Conservation (phyloP, 2,113 vertebrate genomes). For the Orycteropus afer region DNA sequence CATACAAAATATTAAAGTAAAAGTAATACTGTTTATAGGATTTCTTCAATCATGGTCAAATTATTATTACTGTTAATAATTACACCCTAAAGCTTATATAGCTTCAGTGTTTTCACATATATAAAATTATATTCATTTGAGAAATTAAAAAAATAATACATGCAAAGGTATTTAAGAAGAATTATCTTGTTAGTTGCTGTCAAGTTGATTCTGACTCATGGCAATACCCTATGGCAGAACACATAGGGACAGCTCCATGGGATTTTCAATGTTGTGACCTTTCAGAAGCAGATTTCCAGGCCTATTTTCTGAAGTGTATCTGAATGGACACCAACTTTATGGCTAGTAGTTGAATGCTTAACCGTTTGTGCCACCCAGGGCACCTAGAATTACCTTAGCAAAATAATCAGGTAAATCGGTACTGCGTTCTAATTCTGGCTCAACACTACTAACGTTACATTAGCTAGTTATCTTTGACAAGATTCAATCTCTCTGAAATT, state of each 20-base stretch:
- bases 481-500: neutral
- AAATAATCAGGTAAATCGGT: neutral
- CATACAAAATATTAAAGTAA: no score
- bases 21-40: neutral
- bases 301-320: neutral
- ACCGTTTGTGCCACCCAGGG: no score
- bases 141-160: neutral
- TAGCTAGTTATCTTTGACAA: neutral
- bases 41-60: neutral
- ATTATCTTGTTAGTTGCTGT: neutral
- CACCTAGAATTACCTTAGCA: neutral
- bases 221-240: no score
- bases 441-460: no score
- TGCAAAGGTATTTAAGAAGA: neutral
- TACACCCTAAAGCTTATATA: neutral
- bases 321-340: neutral
- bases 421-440: neutral
- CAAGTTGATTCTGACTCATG: no score
- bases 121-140: neutral
- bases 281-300: neutral
- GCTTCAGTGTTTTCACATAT: neutral
- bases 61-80: conserved; percentile 22
- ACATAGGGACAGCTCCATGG: no score
- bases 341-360: neutral
- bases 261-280: neutral